A percentile compares a stretch with the other conserved stretches of the same genome.
phyloP scores from a whole-genome alignment of 2,888 invertebrate species.

The Calameuta filiformis region DNA sequence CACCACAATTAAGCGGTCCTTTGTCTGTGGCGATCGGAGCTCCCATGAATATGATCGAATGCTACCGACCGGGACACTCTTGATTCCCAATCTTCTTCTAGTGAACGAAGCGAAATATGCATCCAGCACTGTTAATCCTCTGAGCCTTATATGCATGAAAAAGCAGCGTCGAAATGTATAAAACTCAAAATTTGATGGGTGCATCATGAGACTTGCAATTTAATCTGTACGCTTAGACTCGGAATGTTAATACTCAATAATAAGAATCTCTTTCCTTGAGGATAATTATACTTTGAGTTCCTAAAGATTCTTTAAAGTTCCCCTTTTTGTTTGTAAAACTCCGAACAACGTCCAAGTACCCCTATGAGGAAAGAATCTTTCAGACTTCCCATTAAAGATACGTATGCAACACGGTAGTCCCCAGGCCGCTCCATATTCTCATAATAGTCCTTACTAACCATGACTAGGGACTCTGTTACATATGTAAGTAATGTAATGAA shows the following conservation, averaged over 20 bases:
- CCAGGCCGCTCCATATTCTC: background rate
- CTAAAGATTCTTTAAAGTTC: background rate
- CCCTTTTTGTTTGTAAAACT: background rate
- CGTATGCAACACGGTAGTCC: background rate
- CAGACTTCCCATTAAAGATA: background rate
- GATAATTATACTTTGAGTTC: background rate
- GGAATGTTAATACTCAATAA: background rate
- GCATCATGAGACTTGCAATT: background rate
- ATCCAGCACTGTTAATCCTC: background rate
- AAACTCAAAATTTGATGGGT: background rate
- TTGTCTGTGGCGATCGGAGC: conserved; percentile 11
- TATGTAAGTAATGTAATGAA: background rate
- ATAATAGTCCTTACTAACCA: background rate
- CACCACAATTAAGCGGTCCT: conserved; percentile 18
- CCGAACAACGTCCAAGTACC: background rate
- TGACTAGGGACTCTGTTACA: background rate
- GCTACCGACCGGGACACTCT: background rate
- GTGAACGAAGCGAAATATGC: background rate
- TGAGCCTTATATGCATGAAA: background rate
- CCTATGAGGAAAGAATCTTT: background rate
- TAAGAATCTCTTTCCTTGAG: background rate
- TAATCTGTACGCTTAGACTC: background rate
- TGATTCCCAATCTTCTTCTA: background rate
- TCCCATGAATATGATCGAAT: background rate
- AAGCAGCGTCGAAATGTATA: background rate